Base-by-base conservation (phyloP, 2,888 invertebrate genomes). In the Cyclophora albipunctata region DNA sequence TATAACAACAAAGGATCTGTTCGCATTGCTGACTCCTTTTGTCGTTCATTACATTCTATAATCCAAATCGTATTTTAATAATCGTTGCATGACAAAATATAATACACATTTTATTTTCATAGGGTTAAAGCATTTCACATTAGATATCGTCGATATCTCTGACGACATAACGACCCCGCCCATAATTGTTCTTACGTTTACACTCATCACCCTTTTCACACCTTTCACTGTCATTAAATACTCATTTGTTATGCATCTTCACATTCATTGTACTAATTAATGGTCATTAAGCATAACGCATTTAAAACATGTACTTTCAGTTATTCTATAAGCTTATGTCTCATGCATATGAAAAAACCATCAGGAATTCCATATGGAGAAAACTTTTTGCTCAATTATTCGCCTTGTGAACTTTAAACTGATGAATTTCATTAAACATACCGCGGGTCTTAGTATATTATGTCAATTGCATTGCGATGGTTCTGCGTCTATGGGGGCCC, bases 401-500 rank as follows among this genome's bases (percentile, higher is more conserved):
- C 37, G 37, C 34, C 2, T 42, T 6, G 2, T 5, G 34, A 47
- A 42, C 35, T 42, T 20, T 41, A 42, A 42, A 20, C 20, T 45
- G 43, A 46, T 7, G 37, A 20, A 40, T 37, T 35, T 3, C 35
- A 42, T 33, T 76, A 63, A 74, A 67, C 75, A 69, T 75, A 71
- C 71, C 67, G 67, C 55, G 59, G 58, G 57, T 67, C 59, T 52
- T 48, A 41, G 46, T 48, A 54, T 7, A 46, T 51, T 53, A 40
- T 55, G 47, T 44, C 49, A 37, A 49, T 52, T 52, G 67, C 75
- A 63, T 53, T 73, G 85, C 85, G 84, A 81, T 49, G 55, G 56
- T 57, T 85, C 85, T 84, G 67, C 63, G 85, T 82, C 81, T 58
- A 68, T 63, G 84, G 84, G 77, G 85, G 85, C 84, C 84, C 84